These are phyloP conservation scores for Liodrosophila aerea DNA, from an alignment of 2,888 invertebrate genomes.

Conservation along the genomic window DNA sequence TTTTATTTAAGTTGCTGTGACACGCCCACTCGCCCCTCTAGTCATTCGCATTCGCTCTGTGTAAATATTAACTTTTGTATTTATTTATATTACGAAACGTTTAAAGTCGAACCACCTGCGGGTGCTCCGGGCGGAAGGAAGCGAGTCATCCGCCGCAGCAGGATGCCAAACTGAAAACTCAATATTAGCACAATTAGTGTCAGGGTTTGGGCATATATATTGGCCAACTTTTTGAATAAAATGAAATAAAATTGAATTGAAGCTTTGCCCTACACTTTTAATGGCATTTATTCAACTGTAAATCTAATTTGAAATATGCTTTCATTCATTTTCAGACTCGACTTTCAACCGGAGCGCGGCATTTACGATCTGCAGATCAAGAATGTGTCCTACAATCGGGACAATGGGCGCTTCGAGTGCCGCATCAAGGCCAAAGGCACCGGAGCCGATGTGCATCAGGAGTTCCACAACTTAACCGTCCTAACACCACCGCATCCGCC, in stretches of 20 bases:
- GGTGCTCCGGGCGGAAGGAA: conserved; percentile 18
- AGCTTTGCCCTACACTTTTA: not conserved
- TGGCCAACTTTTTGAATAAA: conserved; percentile 51
- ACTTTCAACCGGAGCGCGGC: conserved; percentile 90
- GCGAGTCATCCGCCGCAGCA: conserved; percentile 34
- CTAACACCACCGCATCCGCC: conserved; percentile 93
- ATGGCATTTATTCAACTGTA: not conserved
- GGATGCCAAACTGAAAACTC: conserved; percentile 45
- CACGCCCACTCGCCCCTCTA: not conserved
- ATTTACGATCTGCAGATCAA: conserved; percentile 94
- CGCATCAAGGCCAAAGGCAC: conserved; percentile 92
- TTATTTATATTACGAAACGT: conserved; percentile 71
- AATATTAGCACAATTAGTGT: conserved; percentile 75
- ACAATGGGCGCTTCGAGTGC: conserved; percentile 96
- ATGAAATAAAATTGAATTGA: conserved; percentile 51
- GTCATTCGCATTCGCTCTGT: conserved; percentile 5
- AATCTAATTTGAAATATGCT: not conserved
- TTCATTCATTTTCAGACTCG: conserved; percentile 84
- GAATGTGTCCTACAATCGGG: conserved; percentile 94
- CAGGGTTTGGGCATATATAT: no score
- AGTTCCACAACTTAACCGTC: conserved; percentile 92
- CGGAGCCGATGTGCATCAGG: conserved; percentile 91
- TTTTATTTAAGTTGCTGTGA: conserved; percentile 69
- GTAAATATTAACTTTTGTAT: conserved; percentile 71
- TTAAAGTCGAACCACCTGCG: conserved; percentile 74